Evolutionary conservation across 2,888 invertebrate genomes (phyloP), one percentile per base, ranked within the genome.

Genomic region (Chesias legatella): DNA sequence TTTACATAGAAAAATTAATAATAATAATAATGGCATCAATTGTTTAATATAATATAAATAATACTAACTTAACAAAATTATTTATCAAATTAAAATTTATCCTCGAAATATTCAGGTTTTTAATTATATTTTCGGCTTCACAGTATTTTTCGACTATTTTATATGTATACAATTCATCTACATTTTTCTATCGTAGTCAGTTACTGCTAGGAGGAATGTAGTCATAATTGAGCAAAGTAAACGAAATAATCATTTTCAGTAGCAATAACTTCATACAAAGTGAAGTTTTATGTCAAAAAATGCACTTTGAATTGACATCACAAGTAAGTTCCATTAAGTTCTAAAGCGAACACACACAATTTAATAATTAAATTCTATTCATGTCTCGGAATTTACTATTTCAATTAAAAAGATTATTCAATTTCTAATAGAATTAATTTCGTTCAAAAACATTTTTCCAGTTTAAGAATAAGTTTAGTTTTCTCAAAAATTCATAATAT

Each of bases 191-290:
- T 17, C 51, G 35, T 43, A 33, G 6, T 28, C 8, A 13, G 13
- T 30, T 30, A 38, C 10, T 29, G 10, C 10, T 43, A 44, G 38
- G 48, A 58, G 79, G 79, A 79, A 79, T 79, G 77, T 71, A 48
- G 44, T 60, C 32, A 57, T 65, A 51, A 69, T 79, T 79, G 79
- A 79, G 79, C 79, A 77, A 68, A 56, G 43, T 39, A 54, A 58
- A 61, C 5, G 58, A 48, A 56, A 53, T 51, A 52, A 51, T 47
- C 45, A 38, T 46, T 52, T 51, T 51, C 33, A 17, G 5, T 17
- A 3, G 13, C 5, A 17, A 3, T 17, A 3, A 17, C 2, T 17
- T n/a, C n/a, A 17, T 17, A 17, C 13, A 5, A 17, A 2, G 13
- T 3, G n/a, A n/a, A n/a, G n/a, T n/a, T n/a, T 17, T 17, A 17